Percentiles rank a stretch among this genome's conserved stretches.
Conservation (phyloP, 92 coral and sea anemone species). For the Zoanthus sociatus region DNA sequence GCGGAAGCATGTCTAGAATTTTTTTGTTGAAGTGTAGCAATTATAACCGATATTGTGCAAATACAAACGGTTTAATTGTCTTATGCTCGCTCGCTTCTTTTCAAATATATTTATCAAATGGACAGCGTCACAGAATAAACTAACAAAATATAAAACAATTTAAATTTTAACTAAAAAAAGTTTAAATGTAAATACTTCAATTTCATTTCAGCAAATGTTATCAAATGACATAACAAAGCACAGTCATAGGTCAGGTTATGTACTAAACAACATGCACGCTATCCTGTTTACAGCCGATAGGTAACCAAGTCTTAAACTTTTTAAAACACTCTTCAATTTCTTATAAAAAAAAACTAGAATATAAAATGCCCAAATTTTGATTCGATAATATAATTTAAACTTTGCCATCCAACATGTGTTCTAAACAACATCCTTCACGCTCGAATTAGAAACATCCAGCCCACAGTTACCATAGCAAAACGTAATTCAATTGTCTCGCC, state of each 20-base stretch:
- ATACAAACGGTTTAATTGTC: slow-evolving; percentile 49
- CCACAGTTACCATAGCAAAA: slow-evolving; percentile 14
- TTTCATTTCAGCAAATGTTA: neutral
- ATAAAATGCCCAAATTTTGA: neutral
- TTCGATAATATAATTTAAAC: neutral
- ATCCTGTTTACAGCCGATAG: neutral
- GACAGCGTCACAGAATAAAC: neutral
- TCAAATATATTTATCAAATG: slow-evolving; percentile 29
- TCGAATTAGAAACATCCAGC: slow-evolving; percentile 17
- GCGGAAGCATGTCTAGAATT: slow-evolving; percentile 32
- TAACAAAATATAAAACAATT: neutral
- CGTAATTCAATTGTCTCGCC: slow-evolving; percentile 50
- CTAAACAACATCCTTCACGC: slow-evolving; percentile 24
- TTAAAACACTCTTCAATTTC: neutral
- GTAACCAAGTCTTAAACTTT: neutral
- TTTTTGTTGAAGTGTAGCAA: slow-evolving; percentile 43
- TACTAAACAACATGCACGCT: slow-evolving; percentile 33
- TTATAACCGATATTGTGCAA: slow-evolving; percentile 49
- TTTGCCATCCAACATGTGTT: neutral
- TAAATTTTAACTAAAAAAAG: too few relatives aligned
- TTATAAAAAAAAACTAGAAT: neutral
- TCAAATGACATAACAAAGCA: slow-evolving; percentile 3
- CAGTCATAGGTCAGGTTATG: neutral
- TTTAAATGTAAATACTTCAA: neutral
- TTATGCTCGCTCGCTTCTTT: slow-evolving; percentile 32